These are phyloP conservation scores for Stenodera caucasica DNA, from an alignment of 2,888 invertebrate genomes.

Conservation along the genomic window DNA sequence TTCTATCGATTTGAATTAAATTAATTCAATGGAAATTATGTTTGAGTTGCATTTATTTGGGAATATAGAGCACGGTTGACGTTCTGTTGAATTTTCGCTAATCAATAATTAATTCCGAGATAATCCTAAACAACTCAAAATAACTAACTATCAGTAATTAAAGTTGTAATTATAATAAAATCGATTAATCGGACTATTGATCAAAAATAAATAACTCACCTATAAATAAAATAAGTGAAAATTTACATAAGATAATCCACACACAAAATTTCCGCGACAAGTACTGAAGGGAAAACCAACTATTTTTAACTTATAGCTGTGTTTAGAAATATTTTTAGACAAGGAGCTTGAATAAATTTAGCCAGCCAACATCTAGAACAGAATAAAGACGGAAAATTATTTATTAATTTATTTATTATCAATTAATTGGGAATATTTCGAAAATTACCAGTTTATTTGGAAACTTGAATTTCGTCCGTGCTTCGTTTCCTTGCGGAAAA, in stretches of 20 bases:
- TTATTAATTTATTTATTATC: no score
- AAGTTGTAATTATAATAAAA: no score
- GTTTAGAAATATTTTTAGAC: slow-evolving; percentile 45
- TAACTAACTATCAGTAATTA: no score
- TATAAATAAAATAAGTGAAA: slow-evolving; percentile 2
- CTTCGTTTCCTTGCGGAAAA: background rate
- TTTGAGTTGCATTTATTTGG: slow-evolving; percentile 24
- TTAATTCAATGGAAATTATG: slow-evolving; percentile 16
- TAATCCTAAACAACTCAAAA: no score
- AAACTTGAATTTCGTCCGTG: background rate
- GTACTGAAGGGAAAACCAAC: slow-evolving; percentile 42
- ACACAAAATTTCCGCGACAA: slow-evolving; percentile 48
- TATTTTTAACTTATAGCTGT: slow-evolving; percentile 50
- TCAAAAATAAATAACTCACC: slow-evolving; percentile 28
- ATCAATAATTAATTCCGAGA: no score
- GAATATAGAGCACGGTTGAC: slow-evolving; percentile 26
- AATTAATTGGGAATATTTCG: slow-evolving; percentile 11
- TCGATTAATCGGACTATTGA: no score
- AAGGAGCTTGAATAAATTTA: slow-evolving; percentile 48
- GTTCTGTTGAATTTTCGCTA: slow-evolving; percentile 8
- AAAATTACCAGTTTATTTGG: no score
- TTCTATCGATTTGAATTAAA: slow-evolving; percentile 6
- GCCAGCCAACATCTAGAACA: slow-evolving; percentile 29
- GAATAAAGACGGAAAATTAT: background rate
- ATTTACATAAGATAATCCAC: slow-evolving; percentile 16